These are phyloP conservation scores for Hyperopisus bebe DNA, from an alignment of 2,113 vertebrate species.

Conservation along the genomic window DNA sequence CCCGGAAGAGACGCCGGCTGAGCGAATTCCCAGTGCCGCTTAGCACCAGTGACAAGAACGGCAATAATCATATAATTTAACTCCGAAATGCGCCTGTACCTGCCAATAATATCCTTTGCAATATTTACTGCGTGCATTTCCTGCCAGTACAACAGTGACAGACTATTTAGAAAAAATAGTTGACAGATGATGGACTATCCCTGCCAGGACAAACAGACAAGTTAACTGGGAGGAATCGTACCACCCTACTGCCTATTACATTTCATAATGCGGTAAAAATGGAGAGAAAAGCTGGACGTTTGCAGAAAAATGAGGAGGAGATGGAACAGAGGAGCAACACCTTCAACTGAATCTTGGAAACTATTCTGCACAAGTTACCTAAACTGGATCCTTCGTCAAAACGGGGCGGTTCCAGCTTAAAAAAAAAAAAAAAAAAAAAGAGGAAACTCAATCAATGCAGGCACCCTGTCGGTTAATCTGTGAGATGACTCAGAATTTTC, in stretches of 20 bases:
- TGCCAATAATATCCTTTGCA: not conserved
- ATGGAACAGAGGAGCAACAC: not conserved
- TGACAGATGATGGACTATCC: not conserved
- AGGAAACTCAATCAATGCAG: conserved; percentile 2
- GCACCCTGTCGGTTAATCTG: not conserved
- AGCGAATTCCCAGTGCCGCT: not conserved
- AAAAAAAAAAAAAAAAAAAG: not conserved
- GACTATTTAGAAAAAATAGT: not conserved
- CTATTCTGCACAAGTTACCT: not conserved
- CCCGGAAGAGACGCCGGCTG: not conserved
- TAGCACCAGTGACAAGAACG: not conserved
- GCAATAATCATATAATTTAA: not conserved
- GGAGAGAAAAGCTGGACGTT: not conserved
- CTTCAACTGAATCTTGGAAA: not conserved
- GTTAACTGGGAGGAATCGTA: not conserved
- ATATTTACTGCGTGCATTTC: not conserved
- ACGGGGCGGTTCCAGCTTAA: not conserved
- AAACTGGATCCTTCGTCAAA: not conserved
- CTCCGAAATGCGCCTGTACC: not conserved
- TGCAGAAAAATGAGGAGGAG: not conserved
- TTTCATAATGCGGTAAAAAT: not conserved
- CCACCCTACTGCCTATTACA: not conserved
- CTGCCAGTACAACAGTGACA: not conserved
- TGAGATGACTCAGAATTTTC: not conserved
- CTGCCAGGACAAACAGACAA: not conserved